phyloP scores from a whole-genome alignment of 1,140 invertebrate genomes.

The Chionoecetes opilio region DNA sequence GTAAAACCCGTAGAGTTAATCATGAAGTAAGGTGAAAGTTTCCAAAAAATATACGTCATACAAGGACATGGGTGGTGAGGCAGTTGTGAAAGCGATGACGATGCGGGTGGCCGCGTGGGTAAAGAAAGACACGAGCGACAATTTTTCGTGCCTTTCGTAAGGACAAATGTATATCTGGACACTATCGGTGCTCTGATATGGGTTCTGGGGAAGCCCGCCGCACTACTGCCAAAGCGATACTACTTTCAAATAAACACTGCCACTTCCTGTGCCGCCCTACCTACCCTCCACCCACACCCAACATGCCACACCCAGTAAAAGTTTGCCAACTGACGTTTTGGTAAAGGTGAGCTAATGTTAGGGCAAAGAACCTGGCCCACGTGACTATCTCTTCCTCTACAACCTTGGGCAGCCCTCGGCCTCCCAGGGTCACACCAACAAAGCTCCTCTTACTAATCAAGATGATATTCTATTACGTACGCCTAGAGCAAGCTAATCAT shows the following conservation, averaged over 20 bases:
- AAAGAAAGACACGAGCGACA: too few relatives aligned
- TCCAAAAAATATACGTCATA: neutral
- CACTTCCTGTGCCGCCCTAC: neutral
- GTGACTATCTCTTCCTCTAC: neutral
- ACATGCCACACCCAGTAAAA: conserved; percentile 28
- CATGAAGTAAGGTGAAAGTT: neutral
- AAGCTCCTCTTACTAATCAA: neutral
- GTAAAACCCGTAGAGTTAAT: neutral
- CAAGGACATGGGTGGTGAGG: neutral
- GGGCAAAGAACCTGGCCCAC: neutral
- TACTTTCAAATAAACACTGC: neutral
- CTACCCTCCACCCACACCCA: neutral
- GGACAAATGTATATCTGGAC: too few relatives aligned
- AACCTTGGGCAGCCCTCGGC: neutral
- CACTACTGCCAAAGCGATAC: neutral
- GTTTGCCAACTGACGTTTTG: neutral
- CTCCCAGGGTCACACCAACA: neutral
- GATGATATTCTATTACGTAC: too few relatives aligned
- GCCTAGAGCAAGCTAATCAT: neutral
- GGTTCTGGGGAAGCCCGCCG: too few relatives aligned
- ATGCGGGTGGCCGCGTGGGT: too few relatives aligned
- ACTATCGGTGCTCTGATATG: too few relatives aligned
- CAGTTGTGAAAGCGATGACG: too few relatives aligned
- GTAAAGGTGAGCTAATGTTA: neutral
- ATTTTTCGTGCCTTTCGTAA: too few relatives aligned